Evolutionary conservation across 1,140 invertebrate species (phyloP).

Genomic region (Neomicropteryx cornuta): DNA sequence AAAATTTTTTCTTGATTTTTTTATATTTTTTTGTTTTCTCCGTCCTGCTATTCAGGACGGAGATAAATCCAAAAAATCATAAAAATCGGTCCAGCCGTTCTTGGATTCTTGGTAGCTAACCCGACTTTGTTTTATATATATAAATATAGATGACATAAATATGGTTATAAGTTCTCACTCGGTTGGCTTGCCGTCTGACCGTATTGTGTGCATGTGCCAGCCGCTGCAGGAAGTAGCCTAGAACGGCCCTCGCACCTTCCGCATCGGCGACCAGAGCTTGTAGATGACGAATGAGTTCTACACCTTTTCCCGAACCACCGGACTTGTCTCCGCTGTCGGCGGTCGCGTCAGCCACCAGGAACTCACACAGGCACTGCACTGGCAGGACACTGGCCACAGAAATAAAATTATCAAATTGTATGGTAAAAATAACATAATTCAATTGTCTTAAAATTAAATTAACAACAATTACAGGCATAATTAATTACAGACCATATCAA

Average conservation of each 20-base stretch:
- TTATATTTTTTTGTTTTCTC: no score
- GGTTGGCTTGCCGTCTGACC: conserved; percentile 59
- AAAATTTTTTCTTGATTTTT: no score
- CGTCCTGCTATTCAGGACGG: no score
- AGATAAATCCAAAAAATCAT: no score
- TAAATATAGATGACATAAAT: no score
- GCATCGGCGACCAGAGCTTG: conserved; percentile 50
- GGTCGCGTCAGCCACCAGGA: conserved; percentile 65
- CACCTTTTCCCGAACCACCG: conserved; percentile 57
- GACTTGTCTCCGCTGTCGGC: conserved; percentile 53
- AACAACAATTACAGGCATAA: no score
- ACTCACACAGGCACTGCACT: conserved; percentile 93
- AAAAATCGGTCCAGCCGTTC: no score
- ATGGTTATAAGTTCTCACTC: conserved; percentile 21
- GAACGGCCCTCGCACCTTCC: conserved; percentile 59
- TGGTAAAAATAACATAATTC: conserved; percentile 1
- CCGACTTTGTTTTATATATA: no score
- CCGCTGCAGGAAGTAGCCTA: conserved; percentile 85
- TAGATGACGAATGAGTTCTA: conserved; percentile 65
- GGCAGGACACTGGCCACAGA: conserved; percentile 58
- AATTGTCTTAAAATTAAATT: neutral
- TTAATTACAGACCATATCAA: no score
- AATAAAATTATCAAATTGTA: conserved; percentile 18
- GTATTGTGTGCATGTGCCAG: conserved; percentile 71
- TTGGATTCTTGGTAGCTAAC: no score